These are phyloP conservation scores for Parotocinclus haroldoi DNA, from an alignment of 2,797 vertebrate genomes.

Conservation along the genomic window DNA sequence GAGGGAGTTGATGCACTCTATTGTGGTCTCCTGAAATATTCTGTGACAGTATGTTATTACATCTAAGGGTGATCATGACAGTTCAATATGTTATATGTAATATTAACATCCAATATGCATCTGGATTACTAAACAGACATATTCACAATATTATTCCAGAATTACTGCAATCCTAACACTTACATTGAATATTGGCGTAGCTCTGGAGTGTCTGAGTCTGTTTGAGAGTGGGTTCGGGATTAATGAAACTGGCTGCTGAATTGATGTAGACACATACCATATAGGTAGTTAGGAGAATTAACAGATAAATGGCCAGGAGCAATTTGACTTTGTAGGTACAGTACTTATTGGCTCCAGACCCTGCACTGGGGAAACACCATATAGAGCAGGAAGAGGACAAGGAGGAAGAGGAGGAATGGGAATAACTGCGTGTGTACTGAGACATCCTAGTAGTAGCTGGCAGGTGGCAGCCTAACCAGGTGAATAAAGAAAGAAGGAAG, in stretches of 20 bases:
- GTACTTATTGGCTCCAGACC: constrained; percentile 67
- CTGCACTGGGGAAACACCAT: constrained; percentile 65
- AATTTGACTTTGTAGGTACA: constrained; percentile 68
- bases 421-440: constrained; percentile 55
- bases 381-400: constrained; percentile 60
- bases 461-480: constrained; percentile 16
- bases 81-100: too few relatives aligned
- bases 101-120: too few relatives aligned
- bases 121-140: too few relatives aligned
- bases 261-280: constrained; percentile 72
- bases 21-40: too few relatives aligned
- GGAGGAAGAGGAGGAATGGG: constrained; percentile 57
- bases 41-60: too few relatives aligned
- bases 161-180: constrained; percentile 46
- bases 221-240: constrained; percentile 58
- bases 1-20: too few relatives aligned
- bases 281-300: constrained; percentile 73
- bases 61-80: too few relatives aligned
- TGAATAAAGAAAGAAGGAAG: constrained; percentile 13
- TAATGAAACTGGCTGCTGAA: constrained; percentile 58
- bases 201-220: constrained; percentile 48
- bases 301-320: constrained; percentile 67
- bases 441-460: constrained; percentile 54
- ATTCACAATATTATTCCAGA: neutral
- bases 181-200: constrained; percentile 55